These are phyloP conservation scores for Eulemur rubriventer DNA, from an alignment of 2,797 vertebrate species.

Conservation along the genomic window DNA sequence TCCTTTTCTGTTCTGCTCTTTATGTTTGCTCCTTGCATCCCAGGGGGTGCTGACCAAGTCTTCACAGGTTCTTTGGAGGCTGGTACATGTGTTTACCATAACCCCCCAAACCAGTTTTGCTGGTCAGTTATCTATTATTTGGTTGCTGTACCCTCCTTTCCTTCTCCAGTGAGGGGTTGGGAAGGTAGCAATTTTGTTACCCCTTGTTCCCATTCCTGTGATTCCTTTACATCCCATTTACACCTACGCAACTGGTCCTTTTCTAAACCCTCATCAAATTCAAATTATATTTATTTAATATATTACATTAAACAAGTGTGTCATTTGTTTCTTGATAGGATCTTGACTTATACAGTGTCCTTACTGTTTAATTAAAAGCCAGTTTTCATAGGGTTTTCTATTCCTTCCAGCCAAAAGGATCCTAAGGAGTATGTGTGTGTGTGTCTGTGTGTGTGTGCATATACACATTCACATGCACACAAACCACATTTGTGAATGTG, in stretches of 20 bases:
- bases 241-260: not conserved
- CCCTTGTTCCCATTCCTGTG: not conserved
- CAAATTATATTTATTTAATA: not conserved
- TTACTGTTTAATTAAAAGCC: slow-evolving; percentile 6
- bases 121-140: not conserved
- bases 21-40: not conserved
- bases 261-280: not conserved
- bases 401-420: not conserved
- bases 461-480: not conserved
- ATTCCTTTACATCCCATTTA: not conserved
- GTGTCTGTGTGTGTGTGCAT: not conserved
- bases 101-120: not conserved
- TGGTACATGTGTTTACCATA: not conserved
- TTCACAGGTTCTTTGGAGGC: not conserved
- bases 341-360: not conserved
- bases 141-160: not conserved
- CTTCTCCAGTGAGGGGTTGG: not conserved
- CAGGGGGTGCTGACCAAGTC: not conserved
- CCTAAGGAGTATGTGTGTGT: not conserved
- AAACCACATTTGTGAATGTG: not conserved
- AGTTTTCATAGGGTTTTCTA: not conserved
- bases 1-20: not conserved
- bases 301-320: not conserved
- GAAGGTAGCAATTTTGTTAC: not conserved
- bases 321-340: not conserved